Evolutionary conservation across 2,888 invertebrate genomes (phyloP).

Genomic region (Sialis fuliginosa): DNA sequence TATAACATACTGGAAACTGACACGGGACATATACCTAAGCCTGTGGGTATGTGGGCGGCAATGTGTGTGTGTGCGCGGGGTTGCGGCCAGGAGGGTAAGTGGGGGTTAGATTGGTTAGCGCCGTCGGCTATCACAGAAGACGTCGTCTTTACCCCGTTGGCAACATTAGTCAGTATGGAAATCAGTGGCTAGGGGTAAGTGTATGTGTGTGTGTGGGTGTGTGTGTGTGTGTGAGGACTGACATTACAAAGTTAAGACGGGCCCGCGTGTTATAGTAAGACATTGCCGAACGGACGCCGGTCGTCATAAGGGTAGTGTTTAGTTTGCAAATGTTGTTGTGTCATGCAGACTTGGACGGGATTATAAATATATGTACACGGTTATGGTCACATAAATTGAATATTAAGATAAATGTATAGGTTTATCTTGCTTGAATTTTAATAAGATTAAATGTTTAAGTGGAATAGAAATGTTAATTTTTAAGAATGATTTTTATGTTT

Average conservation of each 20-base stretch:
- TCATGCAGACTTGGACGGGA: too few relatives aligned
- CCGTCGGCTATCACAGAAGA: too few relatives aligned
- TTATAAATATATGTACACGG: too few relatives aligned
- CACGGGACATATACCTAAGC: background rate
- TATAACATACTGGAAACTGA: background rate
- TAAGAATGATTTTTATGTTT: too few relatives aligned
- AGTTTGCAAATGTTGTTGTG: conserved; percentile 16
- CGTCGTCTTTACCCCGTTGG: too few relatives aligned
- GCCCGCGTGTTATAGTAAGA: conserved; percentile 22
- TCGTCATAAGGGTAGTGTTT: conserved; percentile 20
- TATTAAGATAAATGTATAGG: too few relatives aligned
- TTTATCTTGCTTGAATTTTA: too few relatives aligned
- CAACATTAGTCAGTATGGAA: conserved; percentile 24
- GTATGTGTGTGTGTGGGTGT: too few relatives aligned
- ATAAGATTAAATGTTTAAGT: too few relatives aligned
- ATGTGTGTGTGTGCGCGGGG: background rate
- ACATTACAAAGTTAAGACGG: conserved; percentile 28
- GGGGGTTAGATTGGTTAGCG: too few relatives aligned
- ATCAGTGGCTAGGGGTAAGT: conserved; percentile 17
- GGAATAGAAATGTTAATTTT: too few relatives aligned
- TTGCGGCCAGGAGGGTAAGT: background rate
- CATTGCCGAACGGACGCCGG: conserved; percentile 19
- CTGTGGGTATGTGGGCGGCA: background rate
- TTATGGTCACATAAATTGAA: too few relatives aligned
- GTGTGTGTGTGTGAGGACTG: conserved; percentile 13